A percentile compares a stretch with the other conserved stretches of the same genome.
Evolutionary conservation across 92 coral and sea anemone genomes (phyloP).

Genomic region (Desmophyllum pertusum): DNA sequence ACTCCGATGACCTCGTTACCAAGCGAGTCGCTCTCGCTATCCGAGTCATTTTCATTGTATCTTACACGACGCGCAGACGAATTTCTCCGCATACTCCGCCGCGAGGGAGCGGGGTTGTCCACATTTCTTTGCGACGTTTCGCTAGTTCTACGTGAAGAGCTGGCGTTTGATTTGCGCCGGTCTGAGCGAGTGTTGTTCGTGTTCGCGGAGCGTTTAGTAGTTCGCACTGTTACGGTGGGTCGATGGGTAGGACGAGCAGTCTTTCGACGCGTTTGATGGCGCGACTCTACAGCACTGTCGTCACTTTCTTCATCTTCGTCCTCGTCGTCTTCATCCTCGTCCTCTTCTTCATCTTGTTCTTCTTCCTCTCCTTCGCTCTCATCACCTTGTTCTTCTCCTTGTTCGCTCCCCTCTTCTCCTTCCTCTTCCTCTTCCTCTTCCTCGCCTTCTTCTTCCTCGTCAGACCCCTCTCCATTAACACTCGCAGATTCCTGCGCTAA

Average conservation of each 20-base stretch:
- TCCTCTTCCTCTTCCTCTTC: conserved; percentile 67
- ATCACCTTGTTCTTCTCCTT: conserved; percentile 48
- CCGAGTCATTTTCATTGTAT: conserved; percentile 92
- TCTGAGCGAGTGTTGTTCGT: conserved; percentile 27
- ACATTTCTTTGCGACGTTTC: conserved; percentile 44
- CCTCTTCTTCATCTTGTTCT: conserved; percentile 74
- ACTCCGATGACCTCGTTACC: conserved; percentile 56
- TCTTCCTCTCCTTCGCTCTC: conserved; percentile 57
- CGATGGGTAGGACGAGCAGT: conserved; percentile 78
- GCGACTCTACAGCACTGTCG: conserved; percentile 41
- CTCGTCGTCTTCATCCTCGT: conserved; percentile 75
- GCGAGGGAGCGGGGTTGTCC: conserved; percentile 9
- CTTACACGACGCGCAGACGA: conserved; percentile 70
- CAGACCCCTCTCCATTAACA: conserved; percentile 56
- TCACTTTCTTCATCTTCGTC: conserved; percentile 76
- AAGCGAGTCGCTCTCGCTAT: conserved; percentile 77
- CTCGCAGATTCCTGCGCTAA: conserved; percentile 40
- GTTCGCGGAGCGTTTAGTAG: conserved; percentile 19
- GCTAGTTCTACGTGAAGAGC: conserved; percentile 50
- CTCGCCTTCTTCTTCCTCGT: conserved; percentile 60
- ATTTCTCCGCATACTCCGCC: conserved; percentile 66
- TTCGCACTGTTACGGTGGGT: conserved; percentile 67
- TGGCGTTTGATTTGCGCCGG: conserved; percentile 23
- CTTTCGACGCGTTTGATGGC: conserved; percentile 64
- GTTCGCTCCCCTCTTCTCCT: conserved; percentile 58